Evolutionary conservation across 2,888 invertebrate species (phyloP), one percentile per base, ranked within the genome.

Genomic region (Drosophila stalkeri): DNA sequence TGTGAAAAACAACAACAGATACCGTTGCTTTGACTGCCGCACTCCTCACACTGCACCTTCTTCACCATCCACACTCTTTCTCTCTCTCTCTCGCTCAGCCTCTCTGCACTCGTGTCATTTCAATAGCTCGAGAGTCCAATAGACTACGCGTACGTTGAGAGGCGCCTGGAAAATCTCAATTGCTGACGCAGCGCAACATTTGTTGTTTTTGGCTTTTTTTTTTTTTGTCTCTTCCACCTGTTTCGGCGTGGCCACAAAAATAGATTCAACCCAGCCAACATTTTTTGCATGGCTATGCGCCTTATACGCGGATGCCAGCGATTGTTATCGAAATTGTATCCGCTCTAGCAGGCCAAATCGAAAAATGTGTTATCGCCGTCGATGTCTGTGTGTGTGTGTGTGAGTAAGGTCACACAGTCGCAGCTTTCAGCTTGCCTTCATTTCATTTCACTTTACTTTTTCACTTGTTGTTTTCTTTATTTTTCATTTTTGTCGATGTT

Each of bases 251-350:
- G 44, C 12, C 44, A 43, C 37, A 46, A 57, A 84, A 76, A 77
- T 82, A 81, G 73, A 56, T 54, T 12, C 52, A 66, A 84, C 84
- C 84, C 84, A 84, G 71, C 63, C 55, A 67, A 68, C 84, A 84
- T 61, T 52, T 80, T 61, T 12, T 49, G 46, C 37, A 46, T 33
- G 23, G 31, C 2, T 23, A 16, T 55, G 56, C 16, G 78, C 73
- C 81, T 64, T 81, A 64, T 84, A 64, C 51, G 72, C 71, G 55
- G 66, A 64, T 61, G 66, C 23, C 20, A 18, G n/a, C 54, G 57
- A 55, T 51, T 65, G 76, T 76, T 85, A 86, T 85, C 85, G 89
- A 88, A 85, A 85, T 44, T 57, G 84, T 85, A 85, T 88, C 89
- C 77, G 74, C 84, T 80, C 84, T 84, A 84, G 83, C 81, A 20